Conservation (phyloP, 2,797 vertebrate species). For the Champsocephalus esox region DNA sequence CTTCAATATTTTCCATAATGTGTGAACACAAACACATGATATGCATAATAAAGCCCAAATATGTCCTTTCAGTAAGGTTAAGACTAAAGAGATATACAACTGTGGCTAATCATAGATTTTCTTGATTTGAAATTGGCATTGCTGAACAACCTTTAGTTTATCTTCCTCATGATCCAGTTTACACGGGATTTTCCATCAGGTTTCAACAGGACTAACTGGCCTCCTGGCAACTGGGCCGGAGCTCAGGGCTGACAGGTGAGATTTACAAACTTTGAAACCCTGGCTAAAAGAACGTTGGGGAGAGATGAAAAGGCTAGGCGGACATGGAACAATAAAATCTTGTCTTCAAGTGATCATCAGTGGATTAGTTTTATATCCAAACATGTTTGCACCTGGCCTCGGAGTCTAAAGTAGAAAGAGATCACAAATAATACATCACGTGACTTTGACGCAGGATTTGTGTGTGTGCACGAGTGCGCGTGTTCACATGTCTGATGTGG, state of each 20-base stretch:
- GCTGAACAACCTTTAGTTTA: slow-evolving; percentile 1
- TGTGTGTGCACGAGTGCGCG: slow-evolving; percentile 37
- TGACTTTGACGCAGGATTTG: slow-evolving; percentile 49
- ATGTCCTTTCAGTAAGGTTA: too few relatives aligned
- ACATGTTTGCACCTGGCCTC: slow-evolving; percentile 73
- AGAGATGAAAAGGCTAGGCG: slow-evolving; percentile 61
- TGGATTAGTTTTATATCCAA: slow-evolving; percentile 68
- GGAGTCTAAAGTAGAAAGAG: slow-evolving; percentile 58
- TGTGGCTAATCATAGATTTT: background rate
- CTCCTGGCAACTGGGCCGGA: slow-evolving; percentile 33
- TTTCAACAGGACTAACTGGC: slow-evolving; percentile 38
- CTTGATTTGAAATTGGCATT: slow-evolving; percentile 12
- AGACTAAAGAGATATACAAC: background rate
- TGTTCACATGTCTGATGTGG: slow-evolving; percentile 77
- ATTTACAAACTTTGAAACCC: slow-evolving; percentile 59
- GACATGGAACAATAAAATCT: slow-evolving; percentile 53
- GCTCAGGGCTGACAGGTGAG: slow-evolving; percentile 44
- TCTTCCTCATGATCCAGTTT: background rate
- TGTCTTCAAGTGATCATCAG: slow-evolving; percentile 59
- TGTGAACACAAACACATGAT: too few relatives aligned
- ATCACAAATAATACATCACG: slow-evolving; percentile 59
- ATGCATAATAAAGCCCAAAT: too few relatives aligned
- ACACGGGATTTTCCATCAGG: slow-evolving; percentile 35
- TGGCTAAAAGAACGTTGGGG: slow-evolving; percentile 50
- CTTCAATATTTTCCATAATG: too few relatives aligned